Conservation (phyloP, 2,113 vertebrate species). For the Saguinus midas region DNA sequence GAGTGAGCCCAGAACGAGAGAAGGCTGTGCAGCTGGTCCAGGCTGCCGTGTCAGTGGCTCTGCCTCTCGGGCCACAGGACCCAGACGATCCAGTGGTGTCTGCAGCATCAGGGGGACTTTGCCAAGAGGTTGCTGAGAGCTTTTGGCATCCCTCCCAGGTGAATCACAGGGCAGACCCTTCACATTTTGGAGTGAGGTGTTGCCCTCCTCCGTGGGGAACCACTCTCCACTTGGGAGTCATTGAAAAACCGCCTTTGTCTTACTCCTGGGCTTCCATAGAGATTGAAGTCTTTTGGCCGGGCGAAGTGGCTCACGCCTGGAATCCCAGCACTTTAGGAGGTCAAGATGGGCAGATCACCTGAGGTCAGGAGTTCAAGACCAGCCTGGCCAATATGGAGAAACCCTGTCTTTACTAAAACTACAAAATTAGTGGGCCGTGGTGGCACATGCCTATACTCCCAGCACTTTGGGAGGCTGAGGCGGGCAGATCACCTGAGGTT, state of each 20-base stretch:
- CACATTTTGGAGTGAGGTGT: background rate
- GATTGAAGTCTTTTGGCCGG: background rate
- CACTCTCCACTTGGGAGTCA: background rate
- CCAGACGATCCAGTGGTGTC: fast-evolving
- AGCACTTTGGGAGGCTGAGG: no score
- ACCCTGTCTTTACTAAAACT: no score
- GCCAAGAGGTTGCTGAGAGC: fast-evolving
- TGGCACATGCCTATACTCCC: no score
- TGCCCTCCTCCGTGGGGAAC: no score
- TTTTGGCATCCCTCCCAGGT: fast-evolving
- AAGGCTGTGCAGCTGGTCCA: fast-evolving
- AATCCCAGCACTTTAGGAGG: no score
- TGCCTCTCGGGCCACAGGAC: no score
- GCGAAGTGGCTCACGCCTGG: no score
- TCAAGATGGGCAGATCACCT: no score
- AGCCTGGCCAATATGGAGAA: no score
- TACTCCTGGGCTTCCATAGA: background rate
- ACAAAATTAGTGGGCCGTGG: no score
- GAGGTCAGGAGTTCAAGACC: no score
- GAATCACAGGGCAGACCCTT: fast-evolving
- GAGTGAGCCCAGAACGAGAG: background rate
- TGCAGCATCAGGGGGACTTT: background rate
- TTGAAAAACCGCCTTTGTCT: background rate
- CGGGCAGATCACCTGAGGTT: no score
- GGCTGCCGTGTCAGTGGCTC: fast-evolving